phyloP scores from a whole-genome alignment of 2,797 vertebrate species.

The Euthynnus affinis region DNA sequence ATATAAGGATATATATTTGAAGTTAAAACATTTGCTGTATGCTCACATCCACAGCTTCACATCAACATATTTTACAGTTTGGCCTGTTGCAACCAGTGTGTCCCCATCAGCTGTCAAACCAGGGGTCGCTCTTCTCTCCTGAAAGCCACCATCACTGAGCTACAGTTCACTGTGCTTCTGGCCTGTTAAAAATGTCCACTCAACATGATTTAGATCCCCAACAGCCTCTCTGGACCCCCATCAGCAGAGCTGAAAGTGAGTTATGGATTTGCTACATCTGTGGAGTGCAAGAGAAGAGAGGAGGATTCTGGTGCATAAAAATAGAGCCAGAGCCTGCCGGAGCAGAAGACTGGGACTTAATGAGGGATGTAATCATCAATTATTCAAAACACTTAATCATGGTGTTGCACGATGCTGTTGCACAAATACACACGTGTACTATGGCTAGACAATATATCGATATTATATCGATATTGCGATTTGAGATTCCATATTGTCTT shows the following conservation, averaged over 20 bases:
- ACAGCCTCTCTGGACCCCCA: conserved; percentile 53
- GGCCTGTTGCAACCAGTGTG: not conserved
- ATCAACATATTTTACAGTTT: conserved; percentile 8
- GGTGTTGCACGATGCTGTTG: conserved; percentile 65
- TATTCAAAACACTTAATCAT: conserved; percentile 86
- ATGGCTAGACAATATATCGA: no score
- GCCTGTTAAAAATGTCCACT: conserved; percentile 70
- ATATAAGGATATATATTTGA: not conserved
- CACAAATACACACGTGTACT: conserved; percentile 63
- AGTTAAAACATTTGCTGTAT: not conserved
- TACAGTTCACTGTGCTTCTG: conserved; percentile 24
- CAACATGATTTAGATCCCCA: conserved; percentile 69
- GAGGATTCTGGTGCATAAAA: conserved; percentile 68
- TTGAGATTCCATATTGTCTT: no score
- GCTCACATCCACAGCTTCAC: conserved; percentile 11
- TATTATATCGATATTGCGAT: no score
- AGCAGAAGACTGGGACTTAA: conserved; percentile 79
- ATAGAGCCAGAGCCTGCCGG: conserved; percentile 60
- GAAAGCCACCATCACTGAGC: conserved; percentile 32
- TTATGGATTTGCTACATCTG: conserved; percentile 71
- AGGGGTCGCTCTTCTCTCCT: conserved; percentile 36
- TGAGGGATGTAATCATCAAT: conserved; percentile 84
- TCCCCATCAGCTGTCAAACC: conserved; percentile 33
- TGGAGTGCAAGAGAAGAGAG: conserved; percentile 53
- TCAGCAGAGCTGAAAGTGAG: conserved; percentile 59